A percentile compares a stretch with the other conserved stretches of the same genome.
These are phyloP conservation scores for Crocuta crocuta DNA, from an alignment of 2,113 vertebrate genomes.

Conservation along the genomic window DNA sequence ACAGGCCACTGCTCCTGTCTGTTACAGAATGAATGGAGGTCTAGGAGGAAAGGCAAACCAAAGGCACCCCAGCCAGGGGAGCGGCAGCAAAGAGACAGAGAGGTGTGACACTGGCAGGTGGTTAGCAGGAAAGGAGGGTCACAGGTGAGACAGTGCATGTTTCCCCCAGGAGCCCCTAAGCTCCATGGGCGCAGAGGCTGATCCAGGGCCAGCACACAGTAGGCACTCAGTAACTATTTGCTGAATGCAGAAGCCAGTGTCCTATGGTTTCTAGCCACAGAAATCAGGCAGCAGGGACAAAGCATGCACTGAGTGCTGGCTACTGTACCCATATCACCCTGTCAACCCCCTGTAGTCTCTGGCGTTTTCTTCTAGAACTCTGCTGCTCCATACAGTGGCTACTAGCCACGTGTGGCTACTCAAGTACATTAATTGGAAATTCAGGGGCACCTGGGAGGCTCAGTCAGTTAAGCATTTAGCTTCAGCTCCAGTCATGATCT, in stretches of 20 bases:
- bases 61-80: background rate
- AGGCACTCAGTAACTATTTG: background rate
- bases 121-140: too few relatives aligned
- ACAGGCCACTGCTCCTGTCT: background rate
- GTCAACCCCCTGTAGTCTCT: background rate
- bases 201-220: background rate
- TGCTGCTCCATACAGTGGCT: background rate
- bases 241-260: background rate
- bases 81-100: background rate
- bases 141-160: background rate
- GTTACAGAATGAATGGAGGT: background rate
- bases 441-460: too few relatives aligned
- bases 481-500: too few relatives aligned
- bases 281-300: background rate
- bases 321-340: too few relatives aligned
- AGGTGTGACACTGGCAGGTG: accelerated
- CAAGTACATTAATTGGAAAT: background rate
- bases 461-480: too few relatives aligned
- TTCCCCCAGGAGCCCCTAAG: background rate
- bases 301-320: background rate
- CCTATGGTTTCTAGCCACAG: background rate
- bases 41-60: background rate
- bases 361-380: background rate
- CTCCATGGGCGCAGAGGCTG: background rate
- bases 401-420: background rate